These are phyloP conservation scores for Catharus bicknelli DNA, from an alignment of 2,113 vertebrate species.

Conservation along the genomic window DNA sequence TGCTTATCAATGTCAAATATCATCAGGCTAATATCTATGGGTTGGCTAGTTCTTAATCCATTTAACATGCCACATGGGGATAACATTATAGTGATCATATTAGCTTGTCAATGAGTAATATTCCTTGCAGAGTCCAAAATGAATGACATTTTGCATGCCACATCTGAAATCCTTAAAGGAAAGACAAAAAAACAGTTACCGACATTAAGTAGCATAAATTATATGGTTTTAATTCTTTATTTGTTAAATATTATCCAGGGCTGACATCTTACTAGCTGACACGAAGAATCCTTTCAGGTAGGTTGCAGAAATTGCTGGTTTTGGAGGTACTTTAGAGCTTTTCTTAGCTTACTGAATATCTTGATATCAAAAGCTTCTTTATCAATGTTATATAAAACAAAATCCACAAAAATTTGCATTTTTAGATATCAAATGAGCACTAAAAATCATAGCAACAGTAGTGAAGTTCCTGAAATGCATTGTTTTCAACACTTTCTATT, in stretches of 20 bases:
- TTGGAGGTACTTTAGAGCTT: neutral
- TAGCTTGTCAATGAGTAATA: neutral
- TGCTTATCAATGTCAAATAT: neutral
- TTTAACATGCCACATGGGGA: neutral
- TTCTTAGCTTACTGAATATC: neutral
- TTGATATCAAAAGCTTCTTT: neutral
- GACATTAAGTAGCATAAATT: neutral
- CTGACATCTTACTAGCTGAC: neutral
- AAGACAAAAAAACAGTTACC: neutral
- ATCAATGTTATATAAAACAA: neutral
- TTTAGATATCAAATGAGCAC: neutral
- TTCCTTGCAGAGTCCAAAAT: neutral
- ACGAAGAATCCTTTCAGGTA: neutral
- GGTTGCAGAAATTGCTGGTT: neutral
- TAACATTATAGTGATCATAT: neutral
- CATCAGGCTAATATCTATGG: neutral
- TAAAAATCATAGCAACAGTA: neutral
- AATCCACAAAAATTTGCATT: neutral
- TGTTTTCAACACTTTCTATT: neutral
- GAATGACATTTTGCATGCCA: neutral
- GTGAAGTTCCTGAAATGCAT: neutral
- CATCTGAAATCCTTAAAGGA: neutral
- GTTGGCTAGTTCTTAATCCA: neutral
- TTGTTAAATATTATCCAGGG: neutral
- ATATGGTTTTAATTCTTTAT: neutral